A percentile compares a stretch with the other conserved stretches of the same genome.
These are phyloP conservation scores for Chromoteleia sp. DNA, from an alignment of 2,888 invertebrate genomes.

Conservation along the genomic window DNA sequence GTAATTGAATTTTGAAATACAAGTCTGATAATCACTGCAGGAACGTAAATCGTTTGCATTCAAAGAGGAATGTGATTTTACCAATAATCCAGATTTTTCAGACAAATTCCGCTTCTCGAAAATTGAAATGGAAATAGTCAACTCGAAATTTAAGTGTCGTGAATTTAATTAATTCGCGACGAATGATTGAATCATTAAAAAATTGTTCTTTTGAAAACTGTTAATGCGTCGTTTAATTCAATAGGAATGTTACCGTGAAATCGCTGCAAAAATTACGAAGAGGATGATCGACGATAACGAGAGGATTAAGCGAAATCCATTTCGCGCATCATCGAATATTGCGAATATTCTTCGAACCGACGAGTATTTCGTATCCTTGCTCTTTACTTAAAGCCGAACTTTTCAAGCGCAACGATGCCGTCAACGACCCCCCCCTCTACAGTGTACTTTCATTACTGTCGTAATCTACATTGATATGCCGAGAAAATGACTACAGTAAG, in stretches of 20 bases:
- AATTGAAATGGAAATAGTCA: constrained; percentile 25
- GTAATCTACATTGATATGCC: constrained; percentile 37
- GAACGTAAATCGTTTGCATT: background rate
- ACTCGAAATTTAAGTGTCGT: constrained; percentile 36
- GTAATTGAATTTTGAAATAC: background rate
- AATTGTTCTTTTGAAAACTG: constrained; percentile 49
- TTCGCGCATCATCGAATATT: constrained; percentile 65
- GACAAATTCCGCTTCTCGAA: constrained; percentile 15
- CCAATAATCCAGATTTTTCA: background rate
- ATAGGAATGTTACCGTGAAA: constrained; percentile 45
- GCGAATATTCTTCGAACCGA: constrained; percentile 55
- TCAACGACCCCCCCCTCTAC: constrained; percentile 40
- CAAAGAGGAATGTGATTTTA: background rate
- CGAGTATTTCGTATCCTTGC: constrained; percentile 60
- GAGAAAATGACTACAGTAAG: background rate
- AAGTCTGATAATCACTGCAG: background rate
- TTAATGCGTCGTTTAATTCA: constrained; percentile 64
- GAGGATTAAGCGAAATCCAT: constrained; percentile 62
- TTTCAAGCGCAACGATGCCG: constrained; percentile 42
- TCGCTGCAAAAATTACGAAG: constrained; percentile 57
- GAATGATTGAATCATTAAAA: constrained; percentile 50
- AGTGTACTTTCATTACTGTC: constrained; percentile 56
- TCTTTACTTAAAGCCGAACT: constrained; percentile 61
- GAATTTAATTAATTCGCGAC: constrained; percentile 35
- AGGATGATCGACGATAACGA: constrained; percentile 64